Conservation (phyloP, 2,113 vertebrate genomes). For the Vulpes vulpes region DNA sequence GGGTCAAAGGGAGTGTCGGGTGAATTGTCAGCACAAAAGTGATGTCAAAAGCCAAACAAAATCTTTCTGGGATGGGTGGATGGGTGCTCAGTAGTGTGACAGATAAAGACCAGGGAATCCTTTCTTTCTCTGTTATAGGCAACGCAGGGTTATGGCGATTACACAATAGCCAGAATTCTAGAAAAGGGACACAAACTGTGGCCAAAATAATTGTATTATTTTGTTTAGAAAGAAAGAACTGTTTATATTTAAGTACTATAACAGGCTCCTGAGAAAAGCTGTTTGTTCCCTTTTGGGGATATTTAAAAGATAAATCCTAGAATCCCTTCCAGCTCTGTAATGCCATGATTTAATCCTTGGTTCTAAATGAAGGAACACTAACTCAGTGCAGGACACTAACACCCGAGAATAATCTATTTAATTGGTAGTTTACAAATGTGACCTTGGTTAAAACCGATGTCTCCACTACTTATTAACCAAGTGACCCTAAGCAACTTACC, state of each 20-base stretch:
- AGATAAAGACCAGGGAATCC: background rate
- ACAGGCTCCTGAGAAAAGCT: slow-evolving; percentile 17
- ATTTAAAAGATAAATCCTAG: background rate
- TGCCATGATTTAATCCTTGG: background rate
- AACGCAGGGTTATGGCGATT: background rate
- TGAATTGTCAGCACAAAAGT: background rate
- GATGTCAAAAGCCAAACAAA: background rate
- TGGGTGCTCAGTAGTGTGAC: background rate
- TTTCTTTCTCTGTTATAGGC: background rate
- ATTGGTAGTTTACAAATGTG: slow-evolving; percentile 1
- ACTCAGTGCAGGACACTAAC: background rate
- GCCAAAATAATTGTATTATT: background rate
- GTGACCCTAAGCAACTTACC: background rate
- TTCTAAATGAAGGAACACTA: background rate
- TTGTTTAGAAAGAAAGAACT: slow-evolving; percentile 28
- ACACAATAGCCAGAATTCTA: background rate
- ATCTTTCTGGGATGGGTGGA: background rate
- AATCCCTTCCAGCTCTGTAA: background rate
- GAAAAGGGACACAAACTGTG: background rate
- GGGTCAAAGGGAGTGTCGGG: background rate
- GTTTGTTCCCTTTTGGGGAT: slow-evolving; percentile 5
- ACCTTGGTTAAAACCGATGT: background rate
- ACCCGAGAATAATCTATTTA: background rate
- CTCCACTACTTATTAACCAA: background rate
- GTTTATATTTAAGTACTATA: background rate